Conservation (phyloP, 2,888 invertebrate genomes). For the Nomada hirtipes region DNA sequence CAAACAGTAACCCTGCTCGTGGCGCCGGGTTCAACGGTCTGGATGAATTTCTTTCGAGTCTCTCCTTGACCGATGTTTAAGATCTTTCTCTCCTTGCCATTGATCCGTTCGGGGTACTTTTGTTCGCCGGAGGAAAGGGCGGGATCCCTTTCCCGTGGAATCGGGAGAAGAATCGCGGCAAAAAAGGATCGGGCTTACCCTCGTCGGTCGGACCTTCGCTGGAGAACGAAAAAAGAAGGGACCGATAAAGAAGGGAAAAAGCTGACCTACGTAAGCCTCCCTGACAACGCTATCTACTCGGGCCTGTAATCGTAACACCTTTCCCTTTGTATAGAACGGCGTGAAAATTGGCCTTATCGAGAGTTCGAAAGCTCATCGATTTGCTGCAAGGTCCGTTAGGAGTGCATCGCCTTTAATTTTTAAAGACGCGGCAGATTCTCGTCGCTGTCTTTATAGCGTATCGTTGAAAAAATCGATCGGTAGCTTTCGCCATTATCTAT, state of each 20-base stretch:
- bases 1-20: conserved; percentile 22
- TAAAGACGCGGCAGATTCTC: not conserved
- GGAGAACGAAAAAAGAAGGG: conserved; percentile 21
- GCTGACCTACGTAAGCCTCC: conserved; percentile 48
- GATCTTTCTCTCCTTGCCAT: conserved; percentile 40
- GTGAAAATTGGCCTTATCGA: conserved; percentile 32
- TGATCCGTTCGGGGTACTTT: conserved; percentile 38
- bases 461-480: not conserved
- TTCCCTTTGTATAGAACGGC: conserved; percentile 14
- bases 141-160: conserved; percentile 34
- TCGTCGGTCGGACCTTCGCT: conserved; percentile 15
- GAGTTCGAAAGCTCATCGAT: conserved; percentile 8
- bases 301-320: conserved; percentile 51
- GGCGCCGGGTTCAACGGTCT: conserved; percentile 42
- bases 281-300: conserved; percentile 16
- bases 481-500: too few relatives aligned
- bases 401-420: not conserved
- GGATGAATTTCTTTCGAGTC: conserved; percentile 59
- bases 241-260: conserved; percentile 30
- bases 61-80: conserved; percentile 46
- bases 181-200: conserved; percentile 21
- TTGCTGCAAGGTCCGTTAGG: not conserved
- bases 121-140: conserved; percentile 31
- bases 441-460: not conserved
- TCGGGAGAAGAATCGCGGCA: conserved; percentile 29